phyloP scores from a whole-genome alignment of 2,113 vertebrate species.

The Smithornis capensis region DNA sequence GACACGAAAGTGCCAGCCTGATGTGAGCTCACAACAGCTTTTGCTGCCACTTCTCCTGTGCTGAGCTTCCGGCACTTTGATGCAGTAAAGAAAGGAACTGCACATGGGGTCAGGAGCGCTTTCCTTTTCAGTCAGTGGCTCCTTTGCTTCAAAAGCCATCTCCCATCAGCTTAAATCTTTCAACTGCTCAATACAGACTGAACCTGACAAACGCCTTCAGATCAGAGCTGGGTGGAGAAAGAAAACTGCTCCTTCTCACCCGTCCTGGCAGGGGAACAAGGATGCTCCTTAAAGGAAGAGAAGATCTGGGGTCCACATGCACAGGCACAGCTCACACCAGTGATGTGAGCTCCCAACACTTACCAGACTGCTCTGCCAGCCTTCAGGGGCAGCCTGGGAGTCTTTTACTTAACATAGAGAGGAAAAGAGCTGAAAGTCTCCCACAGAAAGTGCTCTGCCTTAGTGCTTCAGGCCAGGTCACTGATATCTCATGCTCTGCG shows the following conservation, averaged over 20 bases:
- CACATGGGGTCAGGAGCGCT: accelerated
- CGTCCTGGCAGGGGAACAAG: background rate
- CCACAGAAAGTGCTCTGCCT: background rate
- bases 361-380: background rate
- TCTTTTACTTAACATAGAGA: background rate
- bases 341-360: background rate
- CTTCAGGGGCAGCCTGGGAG: background rate
- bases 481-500: background rate
- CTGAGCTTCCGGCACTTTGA: background rate
- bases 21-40: background rate
- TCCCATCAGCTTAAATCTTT: background rate
- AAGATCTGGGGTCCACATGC: background rate
- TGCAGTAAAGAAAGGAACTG: background rate
- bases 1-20: background rate
- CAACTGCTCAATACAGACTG: background rate
- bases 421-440: background rate
- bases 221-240: background rate
- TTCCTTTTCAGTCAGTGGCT: background rate
- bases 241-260: background rate
- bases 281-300: background rate
- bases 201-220: background rate
- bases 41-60: background rate
- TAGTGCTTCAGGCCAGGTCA: background rate
- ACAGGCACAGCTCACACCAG: background rate
- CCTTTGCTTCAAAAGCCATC: background rate